Evolutionary conservation across 2,888 invertebrate genomes (phyloP).

Genomic region (Drosophila mimetica): DNA sequence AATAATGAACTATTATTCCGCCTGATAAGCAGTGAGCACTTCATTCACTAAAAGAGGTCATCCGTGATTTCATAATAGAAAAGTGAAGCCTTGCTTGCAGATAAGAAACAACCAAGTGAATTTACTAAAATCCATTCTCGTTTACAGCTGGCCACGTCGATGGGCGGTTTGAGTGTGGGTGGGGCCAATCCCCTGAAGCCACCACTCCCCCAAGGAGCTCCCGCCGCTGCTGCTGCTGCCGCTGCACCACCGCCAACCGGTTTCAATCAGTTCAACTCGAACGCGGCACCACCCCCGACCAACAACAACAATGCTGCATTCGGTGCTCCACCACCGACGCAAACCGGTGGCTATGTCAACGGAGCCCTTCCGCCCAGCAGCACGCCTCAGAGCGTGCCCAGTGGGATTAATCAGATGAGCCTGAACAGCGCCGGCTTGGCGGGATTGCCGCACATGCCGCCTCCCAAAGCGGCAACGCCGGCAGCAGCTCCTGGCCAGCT

Average conservation of each 20-base stretch:
- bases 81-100: slow-evolving; percentile 38
- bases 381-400: slow-evolving; percentile 67
- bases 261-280: slow-evolving; percentile 66
- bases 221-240: slow-evolving; percentile 28
- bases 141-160: slow-evolving; percentile 78
- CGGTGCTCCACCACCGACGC: slow-evolving; percentile 41
- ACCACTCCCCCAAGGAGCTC: slow-evolving; percentile 41
- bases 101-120: slow-evolving; percentile 47
- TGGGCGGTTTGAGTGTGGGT: slow-evolving; percentile 77
- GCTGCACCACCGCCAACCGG: slow-evolving; percentile 34
- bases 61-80: slow-evolving; percentile 14
- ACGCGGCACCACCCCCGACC: slow-evolving; percentile 52
- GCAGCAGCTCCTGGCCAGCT: slow-evolving; percentile 16
- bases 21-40: slow-evolving; percentile 24
- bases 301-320: slow-evolving; percentile 59
- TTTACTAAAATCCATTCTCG: slow-evolving; percentile 34
- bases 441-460: slow-evolving; percentile 83
- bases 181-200: slow-evolving; percentile 72
- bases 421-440: slow-evolving; percentile 78
- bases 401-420: slow-evolving; percentile 80
- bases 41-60: slow-evolving; percentile 32
- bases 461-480: slow-evolving; percentile 64
- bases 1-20: neutral
- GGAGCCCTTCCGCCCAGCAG: slow-evolving; percentile 53
- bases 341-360: slow-evolving; percentile 57